Conservation (phyloP, 2,797 vertebrate genomes). For the Pseudotriccus pelzelni region DNA sequence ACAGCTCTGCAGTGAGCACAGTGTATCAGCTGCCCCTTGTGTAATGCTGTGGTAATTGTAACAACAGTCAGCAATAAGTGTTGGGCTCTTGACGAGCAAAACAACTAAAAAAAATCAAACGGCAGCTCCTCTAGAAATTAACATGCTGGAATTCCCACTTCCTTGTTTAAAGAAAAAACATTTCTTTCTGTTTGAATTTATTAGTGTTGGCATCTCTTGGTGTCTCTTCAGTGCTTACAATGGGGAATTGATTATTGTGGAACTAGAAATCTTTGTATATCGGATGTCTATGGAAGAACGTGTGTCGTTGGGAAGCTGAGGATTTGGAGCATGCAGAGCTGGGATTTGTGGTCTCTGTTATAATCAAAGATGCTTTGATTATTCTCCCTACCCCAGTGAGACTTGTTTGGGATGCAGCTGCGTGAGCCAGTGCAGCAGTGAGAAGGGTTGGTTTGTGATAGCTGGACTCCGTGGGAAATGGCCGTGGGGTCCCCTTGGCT, state of each 20-base stretch:
- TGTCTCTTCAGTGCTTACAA: not conserved
- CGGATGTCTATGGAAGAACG: not conserved
- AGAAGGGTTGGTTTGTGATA: not conserved
- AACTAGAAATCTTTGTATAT: not conserved
- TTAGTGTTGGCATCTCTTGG: not conserved
- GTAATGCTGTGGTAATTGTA: not conserved
- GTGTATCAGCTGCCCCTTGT: not conserved
- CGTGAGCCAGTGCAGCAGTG: not conserved
- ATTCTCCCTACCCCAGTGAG: not conserved
- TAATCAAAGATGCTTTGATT: conserved; percentile 4
- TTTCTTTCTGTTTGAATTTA: not conserved
- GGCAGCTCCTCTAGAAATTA: not conserved
- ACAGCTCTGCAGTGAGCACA: not conserved
- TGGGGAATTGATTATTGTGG: not conserved
- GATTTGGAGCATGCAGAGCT: not conserved
- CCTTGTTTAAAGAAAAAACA: not conserved
- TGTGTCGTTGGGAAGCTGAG: not conserved
- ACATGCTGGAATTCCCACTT: not conserved
- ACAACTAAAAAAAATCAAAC: not conserved
- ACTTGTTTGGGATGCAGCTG: not conserved
- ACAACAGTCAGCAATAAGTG: not conserved
- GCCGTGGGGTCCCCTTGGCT: not conserved
- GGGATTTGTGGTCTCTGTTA: not conserved
- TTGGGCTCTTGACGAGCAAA: not conserved
- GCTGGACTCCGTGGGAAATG: not conserved